Evolutionary conservation across 2,113 vertebrate species (phyloP).

Genomic region (Cnemophilus loriae): DNA sequence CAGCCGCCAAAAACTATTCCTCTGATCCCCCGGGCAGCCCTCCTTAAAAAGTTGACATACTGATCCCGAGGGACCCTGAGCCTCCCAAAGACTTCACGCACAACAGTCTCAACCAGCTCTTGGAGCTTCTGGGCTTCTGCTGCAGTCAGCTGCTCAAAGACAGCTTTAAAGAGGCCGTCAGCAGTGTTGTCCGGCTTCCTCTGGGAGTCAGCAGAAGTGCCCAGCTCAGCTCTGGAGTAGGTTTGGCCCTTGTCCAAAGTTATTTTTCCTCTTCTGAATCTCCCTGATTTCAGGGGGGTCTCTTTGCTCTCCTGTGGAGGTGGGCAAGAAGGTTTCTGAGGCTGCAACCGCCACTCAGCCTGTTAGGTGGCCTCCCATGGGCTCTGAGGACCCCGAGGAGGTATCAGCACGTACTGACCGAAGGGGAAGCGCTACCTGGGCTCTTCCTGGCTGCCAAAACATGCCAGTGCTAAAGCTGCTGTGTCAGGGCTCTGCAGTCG

Average conservation of each 20-base stretch:
- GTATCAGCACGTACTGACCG: background rate
- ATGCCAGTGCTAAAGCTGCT: background rate
- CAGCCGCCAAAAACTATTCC: background rate
- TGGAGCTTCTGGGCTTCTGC: background rate
- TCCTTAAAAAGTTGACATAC: background rate
- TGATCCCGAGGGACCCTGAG: background rate
- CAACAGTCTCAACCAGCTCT: background rate
- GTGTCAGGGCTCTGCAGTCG: background rate
- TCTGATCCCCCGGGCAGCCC: background rate
- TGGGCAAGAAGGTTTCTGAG: background rate
- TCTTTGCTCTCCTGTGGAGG: background rate
- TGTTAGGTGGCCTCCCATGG: background rate
- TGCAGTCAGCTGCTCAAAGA: background rate
- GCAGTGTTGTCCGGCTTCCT: background rate
- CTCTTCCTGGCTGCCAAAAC: background rate
- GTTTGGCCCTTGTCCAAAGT: background rate
- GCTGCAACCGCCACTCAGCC: background rate
- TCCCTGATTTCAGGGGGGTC: background rate
- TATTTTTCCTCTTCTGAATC: background rate
- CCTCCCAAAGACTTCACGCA: background rate
- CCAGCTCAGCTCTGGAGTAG: background rate
- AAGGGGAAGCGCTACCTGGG: background rate
- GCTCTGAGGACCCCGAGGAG: background rate
- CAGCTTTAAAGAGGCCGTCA: background rate
- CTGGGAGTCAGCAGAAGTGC: background rate